Base-by-base conservation (phyloP, 2,888 invertebrate species). In the Chloromyia formosa region DNA sequence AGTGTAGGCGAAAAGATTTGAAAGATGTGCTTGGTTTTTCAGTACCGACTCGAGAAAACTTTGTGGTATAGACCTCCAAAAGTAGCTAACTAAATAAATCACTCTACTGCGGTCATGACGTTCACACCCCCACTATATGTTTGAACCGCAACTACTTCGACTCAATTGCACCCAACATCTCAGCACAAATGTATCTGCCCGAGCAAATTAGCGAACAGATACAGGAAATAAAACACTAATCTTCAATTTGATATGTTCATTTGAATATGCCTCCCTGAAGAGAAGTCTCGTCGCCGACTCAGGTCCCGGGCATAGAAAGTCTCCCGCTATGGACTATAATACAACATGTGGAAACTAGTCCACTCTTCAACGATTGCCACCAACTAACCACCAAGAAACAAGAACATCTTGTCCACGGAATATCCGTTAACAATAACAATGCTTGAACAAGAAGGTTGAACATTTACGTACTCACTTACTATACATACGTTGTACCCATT, bases 191-290 rank as follows among this genome's bases (percentile, higher is more conserved):
- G 40, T 10, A 62, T 62, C 62, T 62, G 27, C 12, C 2, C 5
- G 40, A 23, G 40, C 62, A 62, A 56, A 62, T 35, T 35, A 62
- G 35, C 40, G 35, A 35, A 40, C 9, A n/a, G 62, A 35, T 62
- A 62, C 62, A 35, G 27, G 58, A 71, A 68, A 58, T 60, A 68
- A 75, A 75, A 49, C 72, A 66, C 72, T 75, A 73, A 75, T 75
- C 75, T 75, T 45, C 53, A 45, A 35, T 66, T 73, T 75, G 75
- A 75, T 68, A 73, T 73, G 75, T 73, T 73, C 75, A 75, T 75
- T 73, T 75, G 68, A 73, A 75, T 75, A 71, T 42, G 71, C 71
- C 71, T 71, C 35, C 71, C 71, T 71, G 71, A 71, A 71, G 66
- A 20, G 20, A 49, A 40, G 23, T 22, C 60, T 23, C 27, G 0